Conservation (phyloP, 2,797 vertebrate species). For the Lagodon rhomboides region DNA sequence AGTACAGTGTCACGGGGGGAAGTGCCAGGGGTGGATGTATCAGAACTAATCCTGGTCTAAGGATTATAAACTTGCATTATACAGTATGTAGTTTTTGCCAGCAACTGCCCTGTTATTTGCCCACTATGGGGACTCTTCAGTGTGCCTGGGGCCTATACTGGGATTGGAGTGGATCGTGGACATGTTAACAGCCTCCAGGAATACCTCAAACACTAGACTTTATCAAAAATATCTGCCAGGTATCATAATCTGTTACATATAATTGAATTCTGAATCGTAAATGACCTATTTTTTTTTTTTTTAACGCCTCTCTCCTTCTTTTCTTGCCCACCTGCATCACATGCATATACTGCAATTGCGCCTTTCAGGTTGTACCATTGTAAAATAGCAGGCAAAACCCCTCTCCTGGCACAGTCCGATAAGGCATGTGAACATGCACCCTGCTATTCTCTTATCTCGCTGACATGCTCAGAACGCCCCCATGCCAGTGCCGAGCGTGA, state of each 20-base stretch:
- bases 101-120: conserved; percentile 18
- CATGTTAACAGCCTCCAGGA: conserved; percentile 7
- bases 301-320: conserved; percentile 17
- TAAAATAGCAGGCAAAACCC: conserved; percentile 68
- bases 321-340: conserved; percentile 47
- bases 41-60: conserved; percentile 42
- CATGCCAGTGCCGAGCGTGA: conserved; percentile 71
- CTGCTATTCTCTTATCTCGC: conserved; percentile 83
- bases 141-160: not conserved
- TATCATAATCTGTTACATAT: conserved; percentile 15
- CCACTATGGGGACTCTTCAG: not conserved
- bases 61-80: conserved; percentile 38
- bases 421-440: conserved; percentile 82
- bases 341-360: conserved; percentile 48
- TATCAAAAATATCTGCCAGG: not conserved
- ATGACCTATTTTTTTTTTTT: conserved; percentile 25
- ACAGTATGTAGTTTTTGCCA: conserved; percentile 8
- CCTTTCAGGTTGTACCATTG: conserved; percentile 71
- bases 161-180: conserved; percentile 11
- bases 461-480: conserved; percentile 81
- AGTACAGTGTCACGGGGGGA: conserved; percentile 14
- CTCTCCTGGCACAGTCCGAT: conserved; percentile 79
- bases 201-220: not conserved
- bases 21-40: conserved; percentile 37
- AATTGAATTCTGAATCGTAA: conserved; percentile 37